Percentiles rank a stretch among this genome's conserved stretches.
These are phyloP conservation scores for Cylloceria caligata DNA, from an alignment of 2,888 invertebrate genomes.

Conservation along the genomic window DNA sequence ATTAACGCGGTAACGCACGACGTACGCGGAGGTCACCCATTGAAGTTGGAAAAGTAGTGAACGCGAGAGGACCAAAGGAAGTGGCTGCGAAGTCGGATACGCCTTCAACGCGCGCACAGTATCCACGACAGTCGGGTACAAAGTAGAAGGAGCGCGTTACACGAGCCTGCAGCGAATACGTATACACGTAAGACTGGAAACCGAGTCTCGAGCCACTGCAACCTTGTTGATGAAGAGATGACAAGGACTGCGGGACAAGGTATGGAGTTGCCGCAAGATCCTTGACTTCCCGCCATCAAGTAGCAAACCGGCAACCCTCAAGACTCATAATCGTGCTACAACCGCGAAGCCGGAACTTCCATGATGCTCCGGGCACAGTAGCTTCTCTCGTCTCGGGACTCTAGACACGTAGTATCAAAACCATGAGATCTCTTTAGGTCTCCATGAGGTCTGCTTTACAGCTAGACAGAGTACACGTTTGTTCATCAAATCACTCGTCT, in stretches of 20 bases:
- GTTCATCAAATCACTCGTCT: background rate
- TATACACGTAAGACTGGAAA: background rate
- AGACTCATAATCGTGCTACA: conserved; percentile 33
- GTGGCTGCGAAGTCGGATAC: background rate
- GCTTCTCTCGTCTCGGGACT: conserved; percentile 45
- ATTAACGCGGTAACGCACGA: conserved; percentile 37
- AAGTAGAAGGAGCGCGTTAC: background rate
- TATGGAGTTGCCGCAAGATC: conserved; percentile 41
- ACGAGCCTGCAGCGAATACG: background rate
- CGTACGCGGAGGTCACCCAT: conserved; percentile 25
- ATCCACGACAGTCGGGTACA: background rate
- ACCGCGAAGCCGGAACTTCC: conserved; percentile 53
- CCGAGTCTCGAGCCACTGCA: conserved; percentile 27
- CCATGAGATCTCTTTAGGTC: background rate
- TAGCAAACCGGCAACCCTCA: conserved; percentile 18
- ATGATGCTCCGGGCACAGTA: conserved; percentile 42
- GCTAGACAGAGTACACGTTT: background rate
- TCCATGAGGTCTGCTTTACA: no score
- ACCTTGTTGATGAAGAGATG: conserved; percentile 46
- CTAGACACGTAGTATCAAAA: background rate
- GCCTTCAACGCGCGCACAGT: background rate
- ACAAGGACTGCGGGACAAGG: background rate
- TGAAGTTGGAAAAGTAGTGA: conserved; percentile 14
- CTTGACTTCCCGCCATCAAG: conserved; percentile 51
- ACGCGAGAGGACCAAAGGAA: background rate